A percentile compares a stretch with the other conserved stretches of the same genome.
Conservation (phyloP, 1,140 invertebrate species). For the Halotydeus destructor region DNA sequence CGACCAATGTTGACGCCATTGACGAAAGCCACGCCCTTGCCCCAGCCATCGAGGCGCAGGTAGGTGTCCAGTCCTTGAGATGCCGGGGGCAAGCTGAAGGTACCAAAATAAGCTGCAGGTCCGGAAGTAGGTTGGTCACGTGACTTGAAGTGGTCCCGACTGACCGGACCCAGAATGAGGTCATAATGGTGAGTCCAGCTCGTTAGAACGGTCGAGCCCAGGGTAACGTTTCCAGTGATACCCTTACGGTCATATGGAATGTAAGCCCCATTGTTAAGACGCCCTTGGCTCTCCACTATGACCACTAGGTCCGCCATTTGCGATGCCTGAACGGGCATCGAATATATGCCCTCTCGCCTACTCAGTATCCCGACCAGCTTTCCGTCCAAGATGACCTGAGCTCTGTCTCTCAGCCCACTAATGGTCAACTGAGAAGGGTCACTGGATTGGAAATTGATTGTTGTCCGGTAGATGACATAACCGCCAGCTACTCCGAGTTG, state of each 20-base stretch:
- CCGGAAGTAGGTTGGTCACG: neutral
- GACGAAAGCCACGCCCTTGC: conserved; percentile 46
- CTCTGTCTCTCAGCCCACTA: conserved; percentile 40
- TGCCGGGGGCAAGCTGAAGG: conserved; percentile 23
- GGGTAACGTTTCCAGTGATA: conserved; percentile 27
- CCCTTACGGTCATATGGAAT: too few relatives aligned
- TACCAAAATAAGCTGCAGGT: conserved; percentile 26
- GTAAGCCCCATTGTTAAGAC: conserved; percentile 18
- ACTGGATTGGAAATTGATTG: conserved; percentile 27
- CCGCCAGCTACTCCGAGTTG: conserved; percentile 26
- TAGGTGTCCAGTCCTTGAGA: conserved; percentile 9
- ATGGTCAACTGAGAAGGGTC: conserved; percentile 35
- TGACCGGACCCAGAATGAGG: too few relatives aligned
- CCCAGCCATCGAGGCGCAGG: conserved; percentile 29
- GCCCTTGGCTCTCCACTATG: conserved; percentile 18
- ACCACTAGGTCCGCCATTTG: conserved; percentile 32
- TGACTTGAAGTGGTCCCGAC: too few relatives aligned
- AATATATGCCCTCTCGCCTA: conserved; percentile 31
- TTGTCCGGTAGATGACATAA: conserved; percentile 46
- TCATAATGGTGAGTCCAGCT: conserved; percentile 21
- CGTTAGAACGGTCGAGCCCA: conserved; percentile 22
- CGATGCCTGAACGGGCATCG: conserved; percentile 30
- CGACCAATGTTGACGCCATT: conserved; percentile 50
- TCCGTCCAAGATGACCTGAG: conserved; percentile 45
- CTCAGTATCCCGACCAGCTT: conserved; percentile 37